These are phyloP conservation scores for Lasioglossum zephyrum DNA, from an alignment of 2,888 invertebrate species.

Conservation along the genomic window DNA sequence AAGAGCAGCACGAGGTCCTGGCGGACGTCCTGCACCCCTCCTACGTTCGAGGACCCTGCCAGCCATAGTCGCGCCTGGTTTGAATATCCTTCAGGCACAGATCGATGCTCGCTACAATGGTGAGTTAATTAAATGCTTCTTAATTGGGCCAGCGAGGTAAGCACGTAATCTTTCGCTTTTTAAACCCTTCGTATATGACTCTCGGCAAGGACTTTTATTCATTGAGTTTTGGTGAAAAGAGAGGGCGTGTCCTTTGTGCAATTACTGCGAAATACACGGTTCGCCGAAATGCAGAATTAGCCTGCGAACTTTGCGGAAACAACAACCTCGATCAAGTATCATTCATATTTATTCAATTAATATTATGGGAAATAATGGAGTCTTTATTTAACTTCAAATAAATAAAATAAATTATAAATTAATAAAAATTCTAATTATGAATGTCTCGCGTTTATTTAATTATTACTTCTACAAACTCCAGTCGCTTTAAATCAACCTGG, in stretches of 20 bases:
- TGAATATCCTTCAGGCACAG: conserved; percentile 93
- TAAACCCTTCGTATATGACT: not conserved
- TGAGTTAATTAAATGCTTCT: conserved; percentile 27
- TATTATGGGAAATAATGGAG: not conserved
- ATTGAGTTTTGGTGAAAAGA: not conserved
- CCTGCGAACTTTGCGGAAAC: not conserved
- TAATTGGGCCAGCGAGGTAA: not conserved
- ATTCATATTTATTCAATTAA: not conserved
- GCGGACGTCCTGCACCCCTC: conserved; percentile 89
- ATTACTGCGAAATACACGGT: not conserved
- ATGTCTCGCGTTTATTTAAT: not conserved
- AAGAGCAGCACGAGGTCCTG: conserved; percentile 81
- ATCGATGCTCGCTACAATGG: conserved; percentile 88
- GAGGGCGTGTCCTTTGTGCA: not conserved
- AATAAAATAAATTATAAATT: too few relatives aligned
- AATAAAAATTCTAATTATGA: not conserved
- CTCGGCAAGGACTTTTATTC: not conserved
- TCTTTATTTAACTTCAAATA: not conserved
- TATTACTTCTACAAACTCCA: not conserved
- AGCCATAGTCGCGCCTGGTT: conserved; percentile 94
- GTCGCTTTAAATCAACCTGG: not conserved
- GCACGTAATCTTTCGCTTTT: not conserved
- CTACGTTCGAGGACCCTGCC: conserved; percentile 94
- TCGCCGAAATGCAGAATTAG: not conserved
- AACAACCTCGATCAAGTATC: not conserved